These are phyloP conservation scores for Okapia johnstoni DNA, from an alignment of 2,113 vertebrate species.

Conservation along the genomic window DNA sequence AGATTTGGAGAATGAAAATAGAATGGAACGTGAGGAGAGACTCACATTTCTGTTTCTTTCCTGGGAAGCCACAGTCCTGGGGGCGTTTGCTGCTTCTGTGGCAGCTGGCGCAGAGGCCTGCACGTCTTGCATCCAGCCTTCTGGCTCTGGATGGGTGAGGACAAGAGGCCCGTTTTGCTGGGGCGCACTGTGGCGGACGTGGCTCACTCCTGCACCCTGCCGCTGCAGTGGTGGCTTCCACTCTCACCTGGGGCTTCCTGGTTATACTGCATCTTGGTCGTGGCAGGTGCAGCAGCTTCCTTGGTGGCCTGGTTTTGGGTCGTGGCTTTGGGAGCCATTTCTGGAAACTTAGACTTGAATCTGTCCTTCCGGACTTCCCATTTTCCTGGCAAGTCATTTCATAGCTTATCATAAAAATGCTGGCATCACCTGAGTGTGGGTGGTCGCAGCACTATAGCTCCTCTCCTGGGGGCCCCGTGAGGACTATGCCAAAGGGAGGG, in stretches of 20 bases:
- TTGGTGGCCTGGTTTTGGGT: constrained; percentile 20
- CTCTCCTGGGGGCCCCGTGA: neutral
- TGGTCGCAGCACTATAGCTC: neutral
- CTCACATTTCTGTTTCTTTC: neutral
- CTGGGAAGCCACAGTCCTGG: neutral
- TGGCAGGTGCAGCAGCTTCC: neutral
- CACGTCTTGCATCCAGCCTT: neutral
- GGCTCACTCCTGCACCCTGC: neutral
- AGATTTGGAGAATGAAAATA: neutral
- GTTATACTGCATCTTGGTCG: neutral
- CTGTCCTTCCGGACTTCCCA: neutral
- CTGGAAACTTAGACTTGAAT: neutral
- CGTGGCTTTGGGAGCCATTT: constrained; percentile 6
- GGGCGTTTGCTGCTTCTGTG: neutral
- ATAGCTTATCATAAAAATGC: neutral
- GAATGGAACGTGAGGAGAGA: neutral
- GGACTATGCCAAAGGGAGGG: neutral
- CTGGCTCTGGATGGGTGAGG: neutral
- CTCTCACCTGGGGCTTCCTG: neutral
- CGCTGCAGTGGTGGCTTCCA: neutral
- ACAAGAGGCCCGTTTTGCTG: neutral
- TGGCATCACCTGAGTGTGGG: neutral
- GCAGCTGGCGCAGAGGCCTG: neutral
- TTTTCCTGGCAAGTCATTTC: constrained; percentile 21
- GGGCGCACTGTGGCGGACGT: neutral